Conservation (phyloP, 2,797 vertebrate genomes). For the Rhincodon typus region DNA sequence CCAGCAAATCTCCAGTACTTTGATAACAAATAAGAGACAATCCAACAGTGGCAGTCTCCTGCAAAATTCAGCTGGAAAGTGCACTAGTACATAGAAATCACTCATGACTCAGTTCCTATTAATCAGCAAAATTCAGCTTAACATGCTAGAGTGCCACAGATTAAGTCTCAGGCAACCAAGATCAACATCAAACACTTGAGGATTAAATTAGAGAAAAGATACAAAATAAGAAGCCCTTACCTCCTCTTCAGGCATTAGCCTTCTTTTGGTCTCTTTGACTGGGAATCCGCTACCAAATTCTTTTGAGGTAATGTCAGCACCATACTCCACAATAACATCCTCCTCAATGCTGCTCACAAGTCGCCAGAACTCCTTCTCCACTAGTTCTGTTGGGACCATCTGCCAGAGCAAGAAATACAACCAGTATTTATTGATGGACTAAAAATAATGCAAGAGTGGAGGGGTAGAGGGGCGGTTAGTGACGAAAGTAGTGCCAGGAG, state of each 20-base stretch:
- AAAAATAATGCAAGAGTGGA: background rate
- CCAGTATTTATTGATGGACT: background rate
- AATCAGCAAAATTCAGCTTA: background rate
- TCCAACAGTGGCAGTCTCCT: background rate
- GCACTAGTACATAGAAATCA: background rate
- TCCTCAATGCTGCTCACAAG: slow-evolving; percentile 97
- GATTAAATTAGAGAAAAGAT: background rate
- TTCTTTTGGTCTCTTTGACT: slow-evolving; percentile 75
- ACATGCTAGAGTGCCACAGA: background rate
- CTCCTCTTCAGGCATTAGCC: slow-evolving; percentile 88
- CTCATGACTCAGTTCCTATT: background rate
- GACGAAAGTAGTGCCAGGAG: too few species aligned
- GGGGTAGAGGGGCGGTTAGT: background rate
- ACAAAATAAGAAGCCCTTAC: slow-evolving; percentile 49
- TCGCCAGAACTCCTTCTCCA: slow-evolving; percentile 98
- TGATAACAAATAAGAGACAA: background rate
- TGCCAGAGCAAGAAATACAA: slow-evolving; percentile 45
- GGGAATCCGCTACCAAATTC: slow-evolving; percentile 96
- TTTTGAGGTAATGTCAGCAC: slow-evolving; percentile 94
- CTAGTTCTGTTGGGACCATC: slow-evolving; percentile 97
- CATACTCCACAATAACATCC: slow-evolving; percentile 96
- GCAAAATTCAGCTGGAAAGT: background rate
- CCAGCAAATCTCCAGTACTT: background rate
- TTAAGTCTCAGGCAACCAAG: background rate
- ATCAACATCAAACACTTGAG: background rate